Evolutionary conservation across 2,797 vertebrate genomes (phyloP), one percentile per base, ranked within the genome.

Genomic region (Macropus fuliginosus): DNA sequence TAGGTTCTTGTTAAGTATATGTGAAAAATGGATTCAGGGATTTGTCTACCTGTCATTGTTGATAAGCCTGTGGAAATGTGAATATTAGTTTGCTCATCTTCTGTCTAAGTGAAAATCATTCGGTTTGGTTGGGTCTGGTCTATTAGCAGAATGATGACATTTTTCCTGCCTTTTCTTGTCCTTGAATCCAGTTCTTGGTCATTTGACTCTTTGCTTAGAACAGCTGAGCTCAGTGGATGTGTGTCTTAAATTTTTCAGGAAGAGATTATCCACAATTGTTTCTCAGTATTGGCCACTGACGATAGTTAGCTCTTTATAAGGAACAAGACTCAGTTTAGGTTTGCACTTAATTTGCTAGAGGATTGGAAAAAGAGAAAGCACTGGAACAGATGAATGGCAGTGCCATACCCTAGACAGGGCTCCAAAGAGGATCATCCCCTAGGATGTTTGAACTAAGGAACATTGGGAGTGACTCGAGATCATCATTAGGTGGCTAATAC

Each of bases 391-490:
- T 81, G n/a, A 24, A 46, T 46, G n/a, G 66, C n/a, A 46, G 6
- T 46, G 16, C 9, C 18, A 0, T 24, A 21, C 66, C 18, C 8
- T 81, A 18, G 66, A 9, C 40, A 21, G 66, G 5, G n/a, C 24
- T 21, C n/a, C n/a, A 81, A 40, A 40, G 62, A 57, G 56, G 14
- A 18, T 74, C 16, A 21, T 74, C 5, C 9, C 1, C 16, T 74
- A 74, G 92, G n/a, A 81, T 93, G 24, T 11, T 94, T n/a, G 34
- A 92, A 66, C 31, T 14, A 66, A 55, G 93, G 54, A 93, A 55
- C 16, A 52, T 93, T 96, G 87, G 14, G 96, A 93, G 93, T 93
- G 56, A 92, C 50, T 50, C 93, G 55, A 92, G 1, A 94, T 96
- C 46, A 94, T 66, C 46, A 66, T 95, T 62, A 34, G 56, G 90